phyloP scores from a whole-genome alignment of 2,113 vertebrate species.

The Acanthochromis polyacanthus region DNA sequence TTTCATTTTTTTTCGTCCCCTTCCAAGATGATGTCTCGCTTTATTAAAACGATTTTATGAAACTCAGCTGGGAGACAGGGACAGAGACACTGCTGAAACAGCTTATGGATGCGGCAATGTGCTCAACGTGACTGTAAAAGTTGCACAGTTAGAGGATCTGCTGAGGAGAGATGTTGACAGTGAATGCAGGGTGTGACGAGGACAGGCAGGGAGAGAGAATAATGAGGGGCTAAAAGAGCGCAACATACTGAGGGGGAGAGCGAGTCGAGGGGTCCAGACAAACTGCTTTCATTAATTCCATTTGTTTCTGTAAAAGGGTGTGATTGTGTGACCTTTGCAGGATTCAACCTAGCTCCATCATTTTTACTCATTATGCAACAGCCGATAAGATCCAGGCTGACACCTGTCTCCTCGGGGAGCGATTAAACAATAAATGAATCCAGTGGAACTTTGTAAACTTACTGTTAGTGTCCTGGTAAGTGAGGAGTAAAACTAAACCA shows the following conservation, averaged over 20 bases:
- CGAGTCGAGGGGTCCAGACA: conserved; percentile 74
- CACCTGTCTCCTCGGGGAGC: conserved; percentile 88
- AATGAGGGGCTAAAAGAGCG: conserved; percentile 53
- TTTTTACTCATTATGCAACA: conserved; percentile 94
- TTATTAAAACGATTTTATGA: conserved; percentile 75
- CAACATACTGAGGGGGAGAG: conserved; percentile 21
- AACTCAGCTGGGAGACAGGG: conserved; percentile 53
- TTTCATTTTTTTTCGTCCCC: conserved; percentile 35
- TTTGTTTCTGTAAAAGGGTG: conserved; percentile 91
- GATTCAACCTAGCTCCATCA: conserved; percentile 87
- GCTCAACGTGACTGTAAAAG: conserved; percentile 33
- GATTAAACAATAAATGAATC: conserved; percentile 89
- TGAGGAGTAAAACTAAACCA: conserved; percentile 65
- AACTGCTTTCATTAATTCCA: conserved; percentile 87
- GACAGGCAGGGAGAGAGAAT: conserved; percentile 26
- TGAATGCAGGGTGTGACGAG: conserved; percentile 16
- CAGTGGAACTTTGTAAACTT: conserved; percentile 81
- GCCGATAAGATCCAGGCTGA: conserved; percentile 84
- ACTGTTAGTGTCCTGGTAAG: conserved; percentile 55
- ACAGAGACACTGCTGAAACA: conserved; percentile 52
- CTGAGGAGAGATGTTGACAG: conserved; percentile 32
- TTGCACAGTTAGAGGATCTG: conserved; percentile 33
- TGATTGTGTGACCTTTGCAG: conserved; percentile 92
- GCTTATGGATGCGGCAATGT: conserved; percentile 48
- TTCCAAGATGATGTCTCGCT: conserved; percentile 64